phyloP scores from a whole-genome alignment of 2,797 vertebrate species.

The Sebastes elongatus region DNA sequence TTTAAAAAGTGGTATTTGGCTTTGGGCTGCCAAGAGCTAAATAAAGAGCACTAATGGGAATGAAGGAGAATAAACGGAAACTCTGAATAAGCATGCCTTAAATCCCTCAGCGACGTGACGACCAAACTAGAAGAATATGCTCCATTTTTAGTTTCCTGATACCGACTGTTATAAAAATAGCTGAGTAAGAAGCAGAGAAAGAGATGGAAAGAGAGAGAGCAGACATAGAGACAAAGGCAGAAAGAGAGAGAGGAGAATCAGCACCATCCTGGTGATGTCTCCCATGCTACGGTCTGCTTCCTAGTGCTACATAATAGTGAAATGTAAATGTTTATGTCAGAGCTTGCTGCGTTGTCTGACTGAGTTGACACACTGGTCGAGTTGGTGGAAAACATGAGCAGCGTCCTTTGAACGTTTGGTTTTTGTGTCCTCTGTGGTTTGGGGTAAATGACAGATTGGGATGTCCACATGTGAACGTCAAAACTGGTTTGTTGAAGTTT shows the following conservation, averaged over 20 bases:
- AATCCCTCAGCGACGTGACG: constrained; percentile 36
- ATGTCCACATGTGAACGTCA: constrained; percentile 44
- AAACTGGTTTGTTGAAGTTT: constrained; percentile 16
- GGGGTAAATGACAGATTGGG: constrained; percentile 28
- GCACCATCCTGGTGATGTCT: constrained; percentile 24
- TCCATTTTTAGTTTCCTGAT: constrained; percentile 64
- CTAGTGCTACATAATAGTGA: constrained; percentile 39
- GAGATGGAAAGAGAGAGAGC: constrained; percentile 25
- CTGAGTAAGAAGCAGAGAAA: constrained; percentile 35
- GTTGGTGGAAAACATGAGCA: constrained; percentile 40
- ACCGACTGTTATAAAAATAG: constrained; percentile 64
- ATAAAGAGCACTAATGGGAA: constrained; percentile 59
- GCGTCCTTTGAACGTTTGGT: constrained; percentile 25
- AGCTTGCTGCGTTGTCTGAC: constrained; percentile 15
- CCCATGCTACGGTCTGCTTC: constrained; percentile 31
- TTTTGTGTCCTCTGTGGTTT: constrained; percentile 18
- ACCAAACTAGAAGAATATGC: constrained; percentile 44
- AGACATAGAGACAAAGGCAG: constrained; percentile 15
- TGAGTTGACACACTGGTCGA: constrained; percentile 14
- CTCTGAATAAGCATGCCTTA: constrained; percentile 59
- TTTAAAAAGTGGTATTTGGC: constrained; percentile 60
- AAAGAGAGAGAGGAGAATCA: constrained; percentile 19
- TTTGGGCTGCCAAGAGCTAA: constrained; percentile 56
- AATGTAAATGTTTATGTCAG: constrained; percentile 51
- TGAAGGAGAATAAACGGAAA: constrained; percentile 49